Percentiles rank a stretch among this genome's conserved stretches.
Evolutionary conservation across 2,113 vertebrate genomes (phyloP).

Genomic region (Salvelinus alpinus): DNA sequence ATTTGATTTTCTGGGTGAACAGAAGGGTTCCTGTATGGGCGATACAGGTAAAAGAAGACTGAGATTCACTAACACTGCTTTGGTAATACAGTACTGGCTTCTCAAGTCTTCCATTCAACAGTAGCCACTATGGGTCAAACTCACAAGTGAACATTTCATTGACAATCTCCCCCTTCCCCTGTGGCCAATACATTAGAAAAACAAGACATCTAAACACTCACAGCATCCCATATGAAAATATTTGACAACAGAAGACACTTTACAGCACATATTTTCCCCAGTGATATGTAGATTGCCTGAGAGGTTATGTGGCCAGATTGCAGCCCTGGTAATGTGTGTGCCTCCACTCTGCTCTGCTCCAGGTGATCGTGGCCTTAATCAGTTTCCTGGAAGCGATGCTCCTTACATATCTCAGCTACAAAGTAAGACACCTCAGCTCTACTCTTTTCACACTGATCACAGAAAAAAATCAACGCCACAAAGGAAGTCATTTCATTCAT

Average conservation of each 20-base stretch:
- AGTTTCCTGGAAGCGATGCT: slow-evolving; percentile 98
- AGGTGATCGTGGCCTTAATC: slow-evolving; percentile 95
- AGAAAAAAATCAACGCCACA: too few species aligned
- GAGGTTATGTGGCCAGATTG: too few species aligned
- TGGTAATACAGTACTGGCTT: neutral
- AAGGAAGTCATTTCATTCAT: neutral
- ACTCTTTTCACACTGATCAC: too few species aligned
- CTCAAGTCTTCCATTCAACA: neutral
- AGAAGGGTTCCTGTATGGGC: slow-evolving; percentile 88
- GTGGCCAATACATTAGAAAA: too few species aligned
- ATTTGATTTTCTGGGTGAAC: slow-evolving; percentile 83
- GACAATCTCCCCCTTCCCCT: too few species aligned
- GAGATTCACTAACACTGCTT: neutral
- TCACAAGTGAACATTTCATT: too few species aligned
- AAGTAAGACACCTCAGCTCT: slow-evolving; percentile 73
- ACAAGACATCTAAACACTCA: too few species aligned
- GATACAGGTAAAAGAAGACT: slow-evolving; percentile 84
- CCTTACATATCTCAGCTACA: slow-evolving; percentile 98
- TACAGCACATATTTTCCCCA: too few species aligned
- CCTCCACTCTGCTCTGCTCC: slow-evolving; percentile 23
- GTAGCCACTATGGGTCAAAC: neutral
- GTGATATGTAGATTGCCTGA: too few species aligned
- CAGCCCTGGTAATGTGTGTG: too few species aligned
- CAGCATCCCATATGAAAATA: too few species aligned
- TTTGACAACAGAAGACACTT: too few species aligned